Conservation (phyloP, 2,797 vertebrate genomes). For the Pangasius djambal region DNA sequence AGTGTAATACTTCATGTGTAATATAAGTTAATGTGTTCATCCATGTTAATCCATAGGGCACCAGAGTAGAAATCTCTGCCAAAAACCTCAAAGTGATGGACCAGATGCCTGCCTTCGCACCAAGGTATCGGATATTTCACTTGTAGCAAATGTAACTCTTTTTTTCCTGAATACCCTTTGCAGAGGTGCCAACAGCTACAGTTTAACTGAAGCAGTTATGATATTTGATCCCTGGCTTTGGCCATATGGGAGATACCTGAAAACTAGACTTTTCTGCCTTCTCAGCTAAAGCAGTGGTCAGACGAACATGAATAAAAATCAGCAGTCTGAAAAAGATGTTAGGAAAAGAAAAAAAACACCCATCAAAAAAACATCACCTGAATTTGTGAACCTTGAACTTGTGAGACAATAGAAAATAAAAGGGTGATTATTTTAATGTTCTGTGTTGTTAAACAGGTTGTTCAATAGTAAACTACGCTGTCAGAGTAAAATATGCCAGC, state of each 20-base stretch:
- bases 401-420: neutral
- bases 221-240: slow-evolving; percentile 2
- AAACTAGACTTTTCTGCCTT: neutral
- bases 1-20: neutral
- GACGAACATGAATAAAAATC: neutral
- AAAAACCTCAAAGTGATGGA: slow-evolving; percentile 98
- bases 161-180: neutral
- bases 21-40: slow-evolving; percentile 24
- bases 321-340: neutral
- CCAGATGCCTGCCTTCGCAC: slow-evolving; percentile 91
- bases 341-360: too few relatives aligned
- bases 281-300: neutral
- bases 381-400: neutral
- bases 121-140: slow-evolving; percentile 77
- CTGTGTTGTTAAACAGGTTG: neutral
- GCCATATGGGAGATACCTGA: neutral
- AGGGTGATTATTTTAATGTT: neutral
- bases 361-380: neutral
- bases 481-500: neutral
- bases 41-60: slow-evolving; percentile 78
- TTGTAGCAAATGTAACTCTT: neutral
- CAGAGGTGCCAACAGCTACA: neutral
- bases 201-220: neutral
- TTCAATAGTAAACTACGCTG: neutral
- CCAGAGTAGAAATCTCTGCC: slow-evolving; percentile 95